Conservation (phyloP, 2,888 invertebrate species). For the Psococerastis gibbosa region DNA sequence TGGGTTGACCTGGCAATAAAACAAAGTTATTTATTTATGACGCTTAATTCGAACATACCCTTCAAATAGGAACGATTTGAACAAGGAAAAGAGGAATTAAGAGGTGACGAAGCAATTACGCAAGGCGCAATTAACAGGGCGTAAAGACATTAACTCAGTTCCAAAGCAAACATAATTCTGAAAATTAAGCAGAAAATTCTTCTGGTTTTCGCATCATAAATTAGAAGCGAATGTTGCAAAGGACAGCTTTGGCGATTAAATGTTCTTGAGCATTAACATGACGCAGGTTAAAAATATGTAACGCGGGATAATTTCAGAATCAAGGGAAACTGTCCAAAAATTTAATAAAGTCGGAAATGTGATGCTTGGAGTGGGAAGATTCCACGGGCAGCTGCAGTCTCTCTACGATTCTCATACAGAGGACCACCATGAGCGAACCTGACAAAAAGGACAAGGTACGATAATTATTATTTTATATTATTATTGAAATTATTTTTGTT, state of each 20-base stretch:
- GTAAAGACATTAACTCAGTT: too few relatives aligned
- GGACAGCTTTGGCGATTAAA: not conserved
- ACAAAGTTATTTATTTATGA: too few relatives aligned
- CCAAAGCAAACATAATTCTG: too few relatives aligned
- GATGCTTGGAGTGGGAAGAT: slow-evolving; percentile 5
- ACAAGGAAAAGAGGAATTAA: too few relatives aligned
- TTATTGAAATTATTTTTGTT: not conserved
- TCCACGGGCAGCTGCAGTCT: not conserved
- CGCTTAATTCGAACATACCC: too few relatives aligned
- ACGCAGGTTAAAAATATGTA: not conserved
- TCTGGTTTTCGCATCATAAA: too few relatives aligned
- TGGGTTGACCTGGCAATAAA: too few relatives aligned
- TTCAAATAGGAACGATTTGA: too few relatives aligned
- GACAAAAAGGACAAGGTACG: slow-evolving; percentile 9
- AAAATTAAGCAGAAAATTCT: too few relatives aligned
- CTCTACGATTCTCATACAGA: not conserved
- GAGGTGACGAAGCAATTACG: too few relatives aligned
- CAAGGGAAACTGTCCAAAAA: slow-evolving; percentile 10
- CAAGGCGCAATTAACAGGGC: too few relatives aligned
- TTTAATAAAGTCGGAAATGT: slow-evolving; percentile 5
- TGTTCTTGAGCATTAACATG: not conserved
- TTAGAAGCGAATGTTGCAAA: too few relatives aligned
- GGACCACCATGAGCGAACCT: slow-evolving; percentile 4
- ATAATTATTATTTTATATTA: not conserved
- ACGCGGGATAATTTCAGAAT: slow-evolving; percentile 6